Conservation (phyloP, 1,140 invertebrate genomes). For the Drosophila ficusphila region DNA sequence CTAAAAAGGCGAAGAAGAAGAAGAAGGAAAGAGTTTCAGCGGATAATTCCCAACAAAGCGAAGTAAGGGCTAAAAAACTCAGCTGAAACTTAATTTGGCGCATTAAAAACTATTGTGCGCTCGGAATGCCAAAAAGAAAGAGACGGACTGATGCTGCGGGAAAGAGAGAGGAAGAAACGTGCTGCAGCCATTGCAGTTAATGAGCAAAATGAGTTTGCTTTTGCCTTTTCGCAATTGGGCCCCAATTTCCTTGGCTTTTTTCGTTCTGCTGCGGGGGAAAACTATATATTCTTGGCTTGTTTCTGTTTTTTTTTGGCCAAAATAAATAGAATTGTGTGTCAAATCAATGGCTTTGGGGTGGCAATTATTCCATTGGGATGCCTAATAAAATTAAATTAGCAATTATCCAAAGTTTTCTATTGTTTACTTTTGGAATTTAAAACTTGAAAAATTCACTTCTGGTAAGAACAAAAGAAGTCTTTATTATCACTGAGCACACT, state of each 20-base stretch:
- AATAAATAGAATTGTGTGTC: constrained; percentile 50
- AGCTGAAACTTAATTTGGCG: constrained; percentile 71
- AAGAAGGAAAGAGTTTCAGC: constrained; percentile 50
- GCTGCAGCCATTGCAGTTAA: constrained; percentile 58
- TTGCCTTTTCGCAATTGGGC: constrained; percentile 28
- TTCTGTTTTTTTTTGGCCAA: background rate
- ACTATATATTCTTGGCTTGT: background rate
- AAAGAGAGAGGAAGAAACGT: constrained; percentile 49
- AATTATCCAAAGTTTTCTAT: background rate
- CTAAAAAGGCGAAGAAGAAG: constrained; percentile 3
- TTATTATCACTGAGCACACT: constrained; percentile 3
- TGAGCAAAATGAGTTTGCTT: constrained; percentile 51
- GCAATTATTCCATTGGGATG: background rate
- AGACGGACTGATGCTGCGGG: background rate
- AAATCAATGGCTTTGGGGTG: constrained; percentile 6
- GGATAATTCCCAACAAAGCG: constrained; percentile 47
- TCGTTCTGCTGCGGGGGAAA: constrained; percentile 25
- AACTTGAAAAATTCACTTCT: background rate
- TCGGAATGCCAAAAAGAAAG: constrained; percentile 18
- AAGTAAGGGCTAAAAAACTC: constrained; percentile 15
- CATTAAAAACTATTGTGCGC: constrained; percentile 74
- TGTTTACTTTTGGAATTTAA: background rate
- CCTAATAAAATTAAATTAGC: too few species aligned
- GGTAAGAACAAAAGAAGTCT: background rate
- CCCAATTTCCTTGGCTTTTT: constrained; percentile 26